These are phyloP conservation scores for Halocaridina rubra DNA, from an alignment of 2,888 invertebrate species.

Conservation along the genomic window DNA sequence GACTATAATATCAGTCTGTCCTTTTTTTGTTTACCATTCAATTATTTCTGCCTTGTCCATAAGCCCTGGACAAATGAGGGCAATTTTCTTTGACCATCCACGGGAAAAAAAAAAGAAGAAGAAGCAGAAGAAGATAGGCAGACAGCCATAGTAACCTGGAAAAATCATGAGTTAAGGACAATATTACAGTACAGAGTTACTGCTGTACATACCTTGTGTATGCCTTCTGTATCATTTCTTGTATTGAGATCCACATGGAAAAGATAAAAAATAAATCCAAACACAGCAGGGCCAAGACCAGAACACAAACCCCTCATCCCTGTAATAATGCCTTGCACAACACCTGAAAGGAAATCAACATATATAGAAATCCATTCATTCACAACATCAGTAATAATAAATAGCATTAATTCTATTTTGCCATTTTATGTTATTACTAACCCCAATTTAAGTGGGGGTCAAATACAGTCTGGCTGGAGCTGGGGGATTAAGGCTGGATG, in stretches of 20 bases:
- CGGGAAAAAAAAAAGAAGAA: too few relatives aligned
- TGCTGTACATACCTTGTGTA: constrained; percentile 30
- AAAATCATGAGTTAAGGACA: neutral
- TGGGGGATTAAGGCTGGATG: too few relatives aligned
- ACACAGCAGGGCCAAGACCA: constrained; percentile 97
- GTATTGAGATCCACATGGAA: constrained; percentile 96
- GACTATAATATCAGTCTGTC: neutral
- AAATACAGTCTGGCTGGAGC: too few relatives aligned
- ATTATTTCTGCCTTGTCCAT: too few relatives aligned
- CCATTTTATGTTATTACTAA: neutral
- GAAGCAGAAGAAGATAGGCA: neutral
- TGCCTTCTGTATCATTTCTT: constrained; percentile 19
- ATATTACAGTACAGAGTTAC: neutral
- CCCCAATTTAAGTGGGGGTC: too few relatives aligned
- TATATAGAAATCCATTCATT: neutral
- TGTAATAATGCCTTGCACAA: constrained; percentile 97
- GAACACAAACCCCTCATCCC: constrained; percentile 98
- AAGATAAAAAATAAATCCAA: constrained; percentile 97
- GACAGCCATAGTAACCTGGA: too few relatives aligned
- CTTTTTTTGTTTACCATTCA: too few relatives aligned
- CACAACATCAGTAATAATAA: neutral
- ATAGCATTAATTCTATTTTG: neutral
- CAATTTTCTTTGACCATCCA: too few relatives aligned
- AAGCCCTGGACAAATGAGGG: too few relatives aligned
- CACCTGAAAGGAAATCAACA: too few relatives aligned